A percentile compares a stretch with the other conserved stretches of the same genome.
phyloP scores from a whole-genome alignment of 2,888 invertebrate genomes.

The Meteorus cinctellus region DNA sequence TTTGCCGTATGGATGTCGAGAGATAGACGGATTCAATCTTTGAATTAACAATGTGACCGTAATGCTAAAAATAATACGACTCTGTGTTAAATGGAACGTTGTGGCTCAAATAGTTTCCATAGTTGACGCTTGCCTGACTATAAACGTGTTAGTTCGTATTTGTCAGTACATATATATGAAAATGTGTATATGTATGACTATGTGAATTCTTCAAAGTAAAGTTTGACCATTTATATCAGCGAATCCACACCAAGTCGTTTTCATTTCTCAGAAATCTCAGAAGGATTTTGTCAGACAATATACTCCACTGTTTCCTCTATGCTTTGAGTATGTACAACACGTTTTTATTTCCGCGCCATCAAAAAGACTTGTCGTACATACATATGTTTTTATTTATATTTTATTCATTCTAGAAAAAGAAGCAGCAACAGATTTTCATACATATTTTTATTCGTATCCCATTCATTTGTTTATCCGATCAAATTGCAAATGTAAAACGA shows the following conservation, averaged over 20 bases:
- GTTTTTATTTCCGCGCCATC: too few species aligned
- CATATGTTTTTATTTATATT: too few species aligned
- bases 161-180: constrained; percentile 9
- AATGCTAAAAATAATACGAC: constrained; percentile 67
- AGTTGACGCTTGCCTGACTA: constrained; percentile 54
- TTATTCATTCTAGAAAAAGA: too few species aligned
- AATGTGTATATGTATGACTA: background rate
- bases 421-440: too few species aligned
- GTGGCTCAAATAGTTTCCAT: constrained; percentile 65
- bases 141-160: constrained; percentile 8
- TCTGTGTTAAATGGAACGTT: constrained; percentile 63
- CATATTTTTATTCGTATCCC: too few species aligned
- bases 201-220: constrained; percentile 15
- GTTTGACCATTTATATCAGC: constrained; percentile 30
- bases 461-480: too few species aligned
- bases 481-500: too few species aligned
- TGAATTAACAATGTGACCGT: constrained; percentile 62
- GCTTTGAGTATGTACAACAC: background rate
- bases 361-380: too few species aligned
- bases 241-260: constrained; percentile 7
- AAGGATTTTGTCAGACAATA: background rate
- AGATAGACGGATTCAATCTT: constrained; percentile 50
- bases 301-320: background rate
- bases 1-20: constrained; percentile 29
- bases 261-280: constrained; percentile 19